Evolutionary conservation across 2,888 invertebrate species (phyloP).

Genomic region (Tetanocera ferruginea): DNA sequence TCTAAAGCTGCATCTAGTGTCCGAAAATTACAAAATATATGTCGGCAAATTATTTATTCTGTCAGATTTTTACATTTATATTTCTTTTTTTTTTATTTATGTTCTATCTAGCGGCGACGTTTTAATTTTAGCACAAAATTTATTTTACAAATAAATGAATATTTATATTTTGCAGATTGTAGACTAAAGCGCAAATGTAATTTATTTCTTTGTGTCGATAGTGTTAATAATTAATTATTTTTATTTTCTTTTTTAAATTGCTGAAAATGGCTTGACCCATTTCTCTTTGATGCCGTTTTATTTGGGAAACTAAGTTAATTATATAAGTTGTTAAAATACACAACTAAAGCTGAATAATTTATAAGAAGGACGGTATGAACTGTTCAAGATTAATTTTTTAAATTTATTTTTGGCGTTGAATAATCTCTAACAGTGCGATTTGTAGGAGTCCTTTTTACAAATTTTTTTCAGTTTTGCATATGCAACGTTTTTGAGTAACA

Average conservation of each 20-base stretch:
- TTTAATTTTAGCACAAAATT: conserved; percentile 7
- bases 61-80: background rate
- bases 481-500: too few species aligned
- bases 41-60: conserved; percentile 36
- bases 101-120: conserved; percentile 8
- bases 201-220: background rate
- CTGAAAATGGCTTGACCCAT: background rate
- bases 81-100: background rate
- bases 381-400: too few species aligned
- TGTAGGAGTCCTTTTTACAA: too few species aligned
- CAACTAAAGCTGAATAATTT: too few species aligned
- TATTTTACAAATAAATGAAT: background rate
- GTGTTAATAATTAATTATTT: background rate
- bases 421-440: too few species aligned
- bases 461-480: too few species aligned
- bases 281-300: too few species aligned
- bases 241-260: background rate
- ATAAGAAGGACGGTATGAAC: too few species aligned
- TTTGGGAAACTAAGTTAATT: too few species aligned
- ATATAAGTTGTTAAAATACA: too few species aligned
- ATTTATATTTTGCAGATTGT: too few species aligned
- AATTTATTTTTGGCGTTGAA: too few species aligned
- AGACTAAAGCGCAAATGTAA: background rate
- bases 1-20: conserved; percentile 13
- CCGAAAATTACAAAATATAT: conserved; percentile 39